Conservation (phyloP, 2,797 vertebrate genomes). For the Catamblyrhynchus diadema region DNA sequence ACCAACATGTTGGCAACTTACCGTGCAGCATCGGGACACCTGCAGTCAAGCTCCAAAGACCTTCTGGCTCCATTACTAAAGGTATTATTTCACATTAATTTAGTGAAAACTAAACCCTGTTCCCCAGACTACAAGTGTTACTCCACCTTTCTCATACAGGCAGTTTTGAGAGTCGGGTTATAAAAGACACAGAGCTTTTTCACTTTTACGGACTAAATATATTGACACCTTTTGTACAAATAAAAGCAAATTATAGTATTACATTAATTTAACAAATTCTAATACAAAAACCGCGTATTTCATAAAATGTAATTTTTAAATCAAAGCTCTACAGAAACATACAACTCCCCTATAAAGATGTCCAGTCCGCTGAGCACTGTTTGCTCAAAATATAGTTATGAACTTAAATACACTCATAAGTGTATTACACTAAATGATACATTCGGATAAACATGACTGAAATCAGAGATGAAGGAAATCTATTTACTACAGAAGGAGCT, state of each 20-base stretch:
- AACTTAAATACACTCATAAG: slow-evolving; percentile 16
- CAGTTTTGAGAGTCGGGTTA: neutral
- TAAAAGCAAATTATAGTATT: slow-evolving; percentile 66
- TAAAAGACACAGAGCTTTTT: slow-evolving; percentile 23
- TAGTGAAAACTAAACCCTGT: neutral
- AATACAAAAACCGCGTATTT: slow-evolving; percentile 47
- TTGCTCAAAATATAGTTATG: slow-evolving; percentile 46
- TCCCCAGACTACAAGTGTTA: neutral
- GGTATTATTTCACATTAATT: neutral
- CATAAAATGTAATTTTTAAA: slow-evolving; percentile 52
- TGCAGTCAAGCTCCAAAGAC: neutral
- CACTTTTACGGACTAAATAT: slow-evolving; percentile 26
- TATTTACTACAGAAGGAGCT: neutral
- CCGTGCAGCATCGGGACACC: accelerated
- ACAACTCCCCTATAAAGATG: slow-evolving; percentile 46
- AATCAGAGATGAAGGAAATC: slow-evolving; percentile 11
- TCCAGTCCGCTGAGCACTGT: slow-evolving; percentile 41
- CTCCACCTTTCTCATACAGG: neutral
- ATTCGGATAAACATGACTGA: neutral
- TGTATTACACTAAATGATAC: slow-evolving; percentile 30
- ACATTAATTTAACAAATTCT: slow-evolving; percentile 68
- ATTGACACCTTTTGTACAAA: slow-evolving; percentile 67
- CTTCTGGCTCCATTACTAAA: neutral
- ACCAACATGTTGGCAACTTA: neutral
- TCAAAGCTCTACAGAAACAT: slow-evolving; percentile 55